Percentiles rank a stretch among this genome's conserved stretches.
These are phyloP conservation scores for Podarcis muralis DNA, from an alignment of 2,113 vertebrate species.

Conservation along the genomic window DNA sequence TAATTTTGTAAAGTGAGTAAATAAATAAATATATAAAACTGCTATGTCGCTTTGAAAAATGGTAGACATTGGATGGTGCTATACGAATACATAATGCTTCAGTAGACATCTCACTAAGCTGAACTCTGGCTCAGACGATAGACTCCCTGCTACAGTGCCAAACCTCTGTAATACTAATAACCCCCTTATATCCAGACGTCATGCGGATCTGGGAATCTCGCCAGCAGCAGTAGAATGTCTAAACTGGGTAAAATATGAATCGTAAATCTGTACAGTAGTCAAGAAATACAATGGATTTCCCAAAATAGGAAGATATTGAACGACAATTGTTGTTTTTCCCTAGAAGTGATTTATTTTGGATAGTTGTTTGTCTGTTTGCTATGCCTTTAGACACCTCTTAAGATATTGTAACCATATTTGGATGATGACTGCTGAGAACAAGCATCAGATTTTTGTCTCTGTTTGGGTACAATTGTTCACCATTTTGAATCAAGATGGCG, in stretches of 20 bases:
- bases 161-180: not conserved
- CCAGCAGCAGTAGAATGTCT: not conserved
- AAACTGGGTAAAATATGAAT: not conserved
- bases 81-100: not conserved
- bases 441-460: too few species aligned
- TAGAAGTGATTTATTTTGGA: not conserved
- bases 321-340: not conserved
- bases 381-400: too few species aligned
- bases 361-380: too few species aligned
- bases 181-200: not conserved
- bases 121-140: not conserved
- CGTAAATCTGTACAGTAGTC: not conserved
- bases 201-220: not conserved
- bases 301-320: not conserved
- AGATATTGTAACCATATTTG: too few species aligned
- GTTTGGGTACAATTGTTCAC: too few species aligned
- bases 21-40: not conserved
- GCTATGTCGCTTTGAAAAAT: not conserved
- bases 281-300: not conserved
- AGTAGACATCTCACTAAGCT: not conserved
- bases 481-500: too few species aligned
- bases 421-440: too few species aligned
- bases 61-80: not conserved
- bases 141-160: not conserved
- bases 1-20: too few species aligned